Conservation (phyloP, 1,140 invertebrate species). For the Varroa destructor region DNA sequence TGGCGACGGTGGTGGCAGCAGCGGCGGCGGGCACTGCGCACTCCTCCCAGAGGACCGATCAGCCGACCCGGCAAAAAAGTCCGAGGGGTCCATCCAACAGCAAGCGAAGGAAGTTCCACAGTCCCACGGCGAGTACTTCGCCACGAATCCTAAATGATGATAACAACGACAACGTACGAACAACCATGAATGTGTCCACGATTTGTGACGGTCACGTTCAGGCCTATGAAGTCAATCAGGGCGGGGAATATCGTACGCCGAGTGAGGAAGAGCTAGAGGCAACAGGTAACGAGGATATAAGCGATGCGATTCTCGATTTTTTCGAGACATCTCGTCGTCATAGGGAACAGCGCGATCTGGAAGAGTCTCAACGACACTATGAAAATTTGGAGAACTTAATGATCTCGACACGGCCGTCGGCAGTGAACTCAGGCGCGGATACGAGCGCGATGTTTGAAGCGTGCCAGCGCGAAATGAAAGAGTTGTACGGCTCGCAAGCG, state of each 20-base stretch:
- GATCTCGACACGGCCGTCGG: conserved; percentile 2
- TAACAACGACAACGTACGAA: not conserved
- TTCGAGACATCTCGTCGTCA: conserved; percentile 11
- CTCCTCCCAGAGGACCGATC: no score
- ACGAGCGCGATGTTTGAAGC: conserved; percentile 37
- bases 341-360: not conserved
- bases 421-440: not conserved
- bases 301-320: not conserved
- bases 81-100: no score
- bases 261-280: not conserved
- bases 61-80: no score
- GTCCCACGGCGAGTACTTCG: no score
- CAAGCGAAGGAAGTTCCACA: conserved; percentile 11
- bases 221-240: not conserved
- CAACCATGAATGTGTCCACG: not conserved
- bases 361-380: conserved; percentile 3
- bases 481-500: conserved; percentile 41
- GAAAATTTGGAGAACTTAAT: conserved; percentile 22
- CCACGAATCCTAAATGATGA: no score
- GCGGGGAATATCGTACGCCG: not conserved
- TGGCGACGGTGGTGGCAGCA: not conserved
- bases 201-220: not conserved
- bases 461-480: conserved; percentile 41
- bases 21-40: no score
- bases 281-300: not conserved